Evolutionary conservation across 2,797 vertebrate species (phyloP), one percentile per base, ranked within the genome.

Genomic region (Simalia tracyae): DNA sequence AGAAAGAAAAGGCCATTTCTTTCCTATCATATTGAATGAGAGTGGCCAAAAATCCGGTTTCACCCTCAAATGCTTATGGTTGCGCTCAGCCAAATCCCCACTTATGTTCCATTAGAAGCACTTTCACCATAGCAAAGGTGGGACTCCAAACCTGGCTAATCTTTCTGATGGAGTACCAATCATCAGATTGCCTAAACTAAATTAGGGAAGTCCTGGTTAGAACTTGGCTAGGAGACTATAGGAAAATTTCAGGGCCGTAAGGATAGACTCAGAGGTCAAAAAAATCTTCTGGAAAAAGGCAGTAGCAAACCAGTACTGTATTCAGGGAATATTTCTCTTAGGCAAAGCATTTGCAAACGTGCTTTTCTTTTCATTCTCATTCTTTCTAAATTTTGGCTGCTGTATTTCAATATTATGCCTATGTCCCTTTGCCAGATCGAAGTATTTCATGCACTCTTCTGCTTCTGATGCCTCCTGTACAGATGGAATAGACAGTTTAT

Each of bases 381-480:
- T 36, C 93, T 66, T 88, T 93, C 19, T 28, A 19, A 42, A 28
- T 7, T 60, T 66, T 90, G 90, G 68, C 1, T 94, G 14, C 19
- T 93, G 1, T 36, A 84, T 64, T 91, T 95, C 90, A 63, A 66
- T 42, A 68, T 89, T 26, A 84, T 60, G 92, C 92, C 85, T 64
- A 8, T 14, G 14, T 72, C 6, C 5, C 68, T 19, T 85, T 36
- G n/a, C 50, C 24, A 85, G 54, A 36, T n/a, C 12, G 59, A 60
- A 72, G 14, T 24, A 5, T n/a, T 42, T 59, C 54, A 4, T 15
- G 1, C 5, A 1, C 6, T 84, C 31, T 24, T 31, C 14, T 84
- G 66, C 7, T 17, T 93, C 72, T 64, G 92, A 57, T 60, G 64
- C 91, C 91, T 88, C 28, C 90, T 93, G 1, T 54, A 84, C 76